Conservation (phyloP, 2,888 invertebrate genomes). For the Aelia acuminata region DNA sequence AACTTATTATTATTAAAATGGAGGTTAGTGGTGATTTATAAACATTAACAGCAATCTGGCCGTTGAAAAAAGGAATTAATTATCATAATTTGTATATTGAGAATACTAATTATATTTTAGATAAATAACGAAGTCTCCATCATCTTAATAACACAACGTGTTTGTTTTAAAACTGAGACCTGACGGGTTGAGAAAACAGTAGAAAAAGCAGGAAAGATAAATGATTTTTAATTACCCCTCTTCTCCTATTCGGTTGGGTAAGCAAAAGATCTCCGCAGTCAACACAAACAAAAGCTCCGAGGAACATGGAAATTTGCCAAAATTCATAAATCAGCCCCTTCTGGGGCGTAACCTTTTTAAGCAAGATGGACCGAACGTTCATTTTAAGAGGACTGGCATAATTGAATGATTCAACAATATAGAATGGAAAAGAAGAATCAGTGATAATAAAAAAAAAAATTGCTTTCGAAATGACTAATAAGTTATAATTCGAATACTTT, state of each 20-base stretch:
- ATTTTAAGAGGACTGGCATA: background rate
- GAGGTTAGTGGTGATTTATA: background rate
- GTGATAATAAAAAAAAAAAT: no score
- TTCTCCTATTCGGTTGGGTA: constrained; percentile 42
- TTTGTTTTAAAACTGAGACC: constrained; percentile 19
- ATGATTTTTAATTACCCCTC: constrained; percentile 48
- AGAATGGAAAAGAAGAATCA: background rate
- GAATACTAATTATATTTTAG: background rate
- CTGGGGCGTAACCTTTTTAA: constrained; percentile 21
- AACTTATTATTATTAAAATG: background rate
- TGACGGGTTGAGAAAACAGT: constrained; percentile 34
- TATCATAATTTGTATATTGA: background rate
- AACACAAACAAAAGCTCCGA: constrained; percentile 43
- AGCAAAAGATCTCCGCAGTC: constrained; percentile 42
- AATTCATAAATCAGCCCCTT: constrained; percentile 26
- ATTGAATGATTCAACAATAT: background rate
- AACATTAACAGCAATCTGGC: background rate
- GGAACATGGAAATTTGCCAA: constrained; percentile 48
- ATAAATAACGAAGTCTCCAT: background rate
- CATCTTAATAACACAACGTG: constrained; percentile 8
- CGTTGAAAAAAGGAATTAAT: background rate
- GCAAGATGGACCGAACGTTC: background rate
- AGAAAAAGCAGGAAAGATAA: constrained; percentile 33
- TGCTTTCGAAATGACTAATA: no score
- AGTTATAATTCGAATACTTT: no score